A percentile compares a stretch with the other conserved stretches of the same genome.
Conservation (phyloP, 2,888 invertebrate genomes). For the Eumerus sabulonum region DNA sequence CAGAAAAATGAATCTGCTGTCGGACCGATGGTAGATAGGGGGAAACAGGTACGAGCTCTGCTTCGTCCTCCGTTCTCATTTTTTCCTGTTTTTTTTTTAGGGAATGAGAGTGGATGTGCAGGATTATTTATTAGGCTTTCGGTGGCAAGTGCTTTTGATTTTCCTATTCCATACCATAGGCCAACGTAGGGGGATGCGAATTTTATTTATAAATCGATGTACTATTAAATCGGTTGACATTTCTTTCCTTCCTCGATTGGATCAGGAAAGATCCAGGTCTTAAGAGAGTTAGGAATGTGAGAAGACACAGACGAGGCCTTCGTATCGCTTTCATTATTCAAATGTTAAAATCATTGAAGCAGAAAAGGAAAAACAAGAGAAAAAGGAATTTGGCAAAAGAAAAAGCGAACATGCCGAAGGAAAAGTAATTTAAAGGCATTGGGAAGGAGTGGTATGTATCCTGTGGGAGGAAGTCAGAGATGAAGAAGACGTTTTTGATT, state of each 20-base stretch:
- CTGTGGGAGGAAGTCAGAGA: constrained; percentile 20
- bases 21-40: constrained; percentile 6
- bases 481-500: constrained; percentile 63
- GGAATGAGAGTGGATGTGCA: constrained; percentile 45
- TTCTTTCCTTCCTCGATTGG: constrained; percentile 3
- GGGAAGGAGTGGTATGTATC: constrained; percentile 4
- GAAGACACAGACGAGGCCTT: constrained; percentile 19
- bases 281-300: too few relatives aligned
- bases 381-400: constrained; percentile 5
- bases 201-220: constrained; percentile 48
- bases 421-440: too few relatives aligned
- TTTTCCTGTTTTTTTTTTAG: constrained; percentile 36
- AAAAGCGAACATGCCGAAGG: background rate
- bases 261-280: too few relatives aligned
- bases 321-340: constrained; percentile 61
- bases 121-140: constrained; percentile 66
- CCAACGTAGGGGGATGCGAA: background rate
- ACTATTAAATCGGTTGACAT: constrained; percentile 63
- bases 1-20: constrained; percentile 63
- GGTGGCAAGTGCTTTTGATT: constrained; percentile 42
- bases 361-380: constrained; percentile 32
- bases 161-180: background rate
- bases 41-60: background rate
- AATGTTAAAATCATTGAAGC: constrained; percentile 58
- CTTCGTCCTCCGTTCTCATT: constrained; percentile 30